Evolutionary conservation across 2,888 invertebrate genomes (phyloP).

Genomic region (Plagodis pulveraria): DNA sequence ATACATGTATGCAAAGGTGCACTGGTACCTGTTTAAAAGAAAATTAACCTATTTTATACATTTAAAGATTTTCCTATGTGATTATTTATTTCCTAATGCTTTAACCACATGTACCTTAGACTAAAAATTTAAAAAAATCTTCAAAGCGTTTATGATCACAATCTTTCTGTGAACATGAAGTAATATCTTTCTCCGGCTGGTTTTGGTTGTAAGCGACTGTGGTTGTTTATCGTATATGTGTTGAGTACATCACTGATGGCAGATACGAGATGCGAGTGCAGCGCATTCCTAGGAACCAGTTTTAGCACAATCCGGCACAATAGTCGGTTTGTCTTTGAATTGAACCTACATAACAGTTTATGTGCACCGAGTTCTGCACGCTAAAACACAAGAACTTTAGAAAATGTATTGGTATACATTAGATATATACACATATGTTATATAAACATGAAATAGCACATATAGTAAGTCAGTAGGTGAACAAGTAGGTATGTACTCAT

Average conservation of each 20-base stretch:
- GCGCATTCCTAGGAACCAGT: conserved; percentile 75
- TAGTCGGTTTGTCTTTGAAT: conserved; percentile 39
- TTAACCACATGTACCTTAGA: no score
- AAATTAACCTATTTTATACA: no score
- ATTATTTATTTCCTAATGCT: no score
- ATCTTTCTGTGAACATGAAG: conserved; percentile 19
- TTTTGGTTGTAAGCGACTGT: conserved; percentile 37
- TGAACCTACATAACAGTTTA: conserved; percentile 29
- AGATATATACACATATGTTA: no score
- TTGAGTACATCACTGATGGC: conserved; percentile 47
- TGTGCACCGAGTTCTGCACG: conserved; percentile 8
- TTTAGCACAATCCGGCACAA: conserved; percentile 60
- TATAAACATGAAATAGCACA: no score
- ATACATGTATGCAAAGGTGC: no score
- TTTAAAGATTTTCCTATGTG: no score
- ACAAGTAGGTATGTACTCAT: no score
- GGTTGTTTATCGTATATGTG: conserved; percentile 46
- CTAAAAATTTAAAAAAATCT: no score
- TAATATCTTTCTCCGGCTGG: conserved; percentile 8
- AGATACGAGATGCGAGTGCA: conserved; percentile 51
- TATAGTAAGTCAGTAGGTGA: no score
- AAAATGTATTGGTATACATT: background rate
- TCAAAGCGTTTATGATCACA: no score
- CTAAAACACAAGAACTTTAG: conserved; percentile 11
- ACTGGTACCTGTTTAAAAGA: background rate